phyloP scores from a whole-genome alignment of 2,888 invertebrate species.

The Ptycholaimellus sp. region DNA sequence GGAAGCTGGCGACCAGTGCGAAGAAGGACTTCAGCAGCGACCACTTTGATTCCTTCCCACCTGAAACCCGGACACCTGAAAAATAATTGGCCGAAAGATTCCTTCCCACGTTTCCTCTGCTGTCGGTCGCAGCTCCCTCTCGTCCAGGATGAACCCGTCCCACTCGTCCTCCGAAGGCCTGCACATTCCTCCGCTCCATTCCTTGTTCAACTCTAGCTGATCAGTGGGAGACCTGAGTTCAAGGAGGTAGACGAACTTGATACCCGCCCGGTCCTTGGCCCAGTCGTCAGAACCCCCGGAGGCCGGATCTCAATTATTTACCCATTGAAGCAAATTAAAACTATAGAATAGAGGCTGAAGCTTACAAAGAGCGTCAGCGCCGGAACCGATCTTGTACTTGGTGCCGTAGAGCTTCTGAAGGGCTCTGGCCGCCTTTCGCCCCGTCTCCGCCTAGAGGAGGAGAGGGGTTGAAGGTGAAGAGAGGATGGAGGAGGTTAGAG shows the following conservation, averaged over 20 bases:
- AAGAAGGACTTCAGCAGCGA: slow-evolving; percentile 12
- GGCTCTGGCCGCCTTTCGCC: slow-evolving; percentile 18
- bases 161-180: slow-evolving; percentile 15
- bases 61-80: no score
- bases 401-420: slow-evolving; percentile 19
- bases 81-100: no score
- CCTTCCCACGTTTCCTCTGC: slow-evolving; percentile 23
- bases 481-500: no score
- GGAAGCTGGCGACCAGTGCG: background rate
- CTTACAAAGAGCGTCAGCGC: slow-evolving; percentile 22
- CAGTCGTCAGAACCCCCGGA: slow-evolving; percentile 24
- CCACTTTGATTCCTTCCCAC: slow-evolving; percentile 22
- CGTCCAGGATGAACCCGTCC: slow-evolving; percentile 24
- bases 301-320: slow-evolving; percentile 15
- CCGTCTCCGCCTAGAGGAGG: slow-evolving; percentile 17
- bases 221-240: slow-evolving; percentile 13
- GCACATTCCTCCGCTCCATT: background rate
- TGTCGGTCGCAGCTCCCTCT: slow-evolving; percentile 20
- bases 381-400: slow-evolving; percentile 21
- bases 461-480: background rate
- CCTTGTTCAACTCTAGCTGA: background rate
- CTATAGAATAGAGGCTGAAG: background rate
- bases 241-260: slow-evolving; percentile 23
- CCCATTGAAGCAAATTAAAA: background rate
- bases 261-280: slow-evolving; percentile 19